phyloP scores from a whole-genome alignment of 2,888 invertebrate genomes.

The Mythimna albipuncta region DNA sequence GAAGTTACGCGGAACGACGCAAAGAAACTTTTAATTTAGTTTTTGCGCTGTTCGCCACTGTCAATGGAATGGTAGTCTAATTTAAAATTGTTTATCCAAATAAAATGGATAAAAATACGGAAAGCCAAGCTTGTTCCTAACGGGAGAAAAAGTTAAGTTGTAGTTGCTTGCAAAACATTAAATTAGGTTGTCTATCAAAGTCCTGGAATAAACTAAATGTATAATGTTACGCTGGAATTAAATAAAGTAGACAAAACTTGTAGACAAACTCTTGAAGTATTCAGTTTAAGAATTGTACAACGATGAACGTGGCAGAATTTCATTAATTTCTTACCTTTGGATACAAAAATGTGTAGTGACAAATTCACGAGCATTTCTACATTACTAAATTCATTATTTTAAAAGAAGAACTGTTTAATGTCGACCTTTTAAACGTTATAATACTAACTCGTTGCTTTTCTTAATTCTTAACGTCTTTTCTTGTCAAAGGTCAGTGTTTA shows the following conservation, averaged over 20 bases:
- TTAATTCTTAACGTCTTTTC: background rate
- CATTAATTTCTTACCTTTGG: background rate
- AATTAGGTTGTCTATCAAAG: slow-evolving; percentile 32
- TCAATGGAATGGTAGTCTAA: slow-evolving; percentile 50
- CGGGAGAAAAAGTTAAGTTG: slow-evolving; percentile 4
- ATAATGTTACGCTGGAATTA: slow-evolving; percentile 16
- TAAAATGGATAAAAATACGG: slow-evolving; percentile 32
- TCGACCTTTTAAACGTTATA: background rate
- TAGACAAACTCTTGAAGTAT: background rate
- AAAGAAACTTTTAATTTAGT: slow-evolving; percentile 61
- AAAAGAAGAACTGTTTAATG: background rate
- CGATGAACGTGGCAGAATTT: background rate
- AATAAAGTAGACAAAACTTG: slow-evolving; percentile 7
- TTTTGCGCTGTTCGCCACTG: slow-evolving; percentile 46
- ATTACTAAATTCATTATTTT: background rate
- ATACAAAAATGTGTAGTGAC: background rate
- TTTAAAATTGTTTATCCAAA: slow-evolving; percentile 59
- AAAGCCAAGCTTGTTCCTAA: slow-evolving; percentile 5
- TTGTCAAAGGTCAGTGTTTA: slow-evolving; percentile 20
- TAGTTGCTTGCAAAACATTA: slow-evolving; percentile 13
- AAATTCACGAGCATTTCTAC: background rate
- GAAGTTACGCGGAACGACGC: slow-evolving; percentile 51
- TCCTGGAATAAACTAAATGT: slow-evolving; percentile 10
- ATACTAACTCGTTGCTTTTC: background rate
- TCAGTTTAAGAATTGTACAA: background rate